Conservation (phyloP, 2,888 invertebrate species). For the Punctoribates punctum region DNA sequence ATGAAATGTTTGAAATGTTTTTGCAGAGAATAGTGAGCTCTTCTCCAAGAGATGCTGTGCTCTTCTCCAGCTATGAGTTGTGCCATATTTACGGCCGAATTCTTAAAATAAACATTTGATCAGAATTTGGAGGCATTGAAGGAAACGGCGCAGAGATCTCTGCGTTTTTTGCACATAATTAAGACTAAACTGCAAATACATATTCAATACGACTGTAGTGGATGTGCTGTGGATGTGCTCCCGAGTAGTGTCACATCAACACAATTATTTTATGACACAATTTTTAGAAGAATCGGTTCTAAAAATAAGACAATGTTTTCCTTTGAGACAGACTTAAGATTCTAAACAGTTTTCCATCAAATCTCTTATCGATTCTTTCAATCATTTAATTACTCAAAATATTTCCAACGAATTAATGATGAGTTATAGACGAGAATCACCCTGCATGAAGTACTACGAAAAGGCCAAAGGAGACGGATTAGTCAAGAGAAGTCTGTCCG, state of each 20-base stretch:
- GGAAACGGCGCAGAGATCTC: not conserved
- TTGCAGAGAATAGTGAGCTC: not conserved
- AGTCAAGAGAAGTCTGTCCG: conserved; percentile 38
- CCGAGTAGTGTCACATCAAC: no score
- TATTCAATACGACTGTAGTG: not conserved
- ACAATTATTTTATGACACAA: not conserved
- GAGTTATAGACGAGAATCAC: conserved; percentile 37
- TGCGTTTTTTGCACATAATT: not conserved
- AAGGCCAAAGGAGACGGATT: conserved; percentile 31
- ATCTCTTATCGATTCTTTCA: not conserved
- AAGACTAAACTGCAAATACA: not conserved
- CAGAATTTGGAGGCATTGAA: conserved; percentile 2
- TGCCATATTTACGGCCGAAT: conserved; percentile 35
- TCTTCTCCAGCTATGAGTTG: not conserved
- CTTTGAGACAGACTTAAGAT: not conserved
- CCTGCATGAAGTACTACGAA: conserved; percentile 41
- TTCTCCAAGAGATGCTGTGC: not conserved
- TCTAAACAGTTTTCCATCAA: no score
- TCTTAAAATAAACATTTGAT: conserved; percentile 37
- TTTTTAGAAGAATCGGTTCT: conserved; percentile 6
- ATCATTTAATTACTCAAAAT: not conserved
- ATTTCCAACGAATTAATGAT: conserved; percentile 8
- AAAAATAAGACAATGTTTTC: conserved; percentile 12
- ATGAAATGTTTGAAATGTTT: conserved; percentile 23
- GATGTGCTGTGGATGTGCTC: no score